Evolutionary conservation across 2,113 vertebrate genomes (phyloP).

Genomic region (Gopherus evgoodei): DNA sequence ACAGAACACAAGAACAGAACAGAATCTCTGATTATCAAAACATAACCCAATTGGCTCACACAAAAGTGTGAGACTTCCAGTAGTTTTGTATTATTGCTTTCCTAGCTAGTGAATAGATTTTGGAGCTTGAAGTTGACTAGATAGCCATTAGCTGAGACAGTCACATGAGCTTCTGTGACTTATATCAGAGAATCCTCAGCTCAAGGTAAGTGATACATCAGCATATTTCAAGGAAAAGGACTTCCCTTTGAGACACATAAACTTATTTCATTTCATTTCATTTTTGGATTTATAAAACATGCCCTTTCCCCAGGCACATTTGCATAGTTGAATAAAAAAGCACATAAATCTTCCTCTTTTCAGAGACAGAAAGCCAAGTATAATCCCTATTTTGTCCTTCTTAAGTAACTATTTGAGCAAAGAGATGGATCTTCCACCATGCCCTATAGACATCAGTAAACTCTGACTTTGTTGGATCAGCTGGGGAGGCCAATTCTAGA

Average conservation of each 20-base stretch:
- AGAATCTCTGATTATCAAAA: not conserved
- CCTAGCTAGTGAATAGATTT: not conserved
- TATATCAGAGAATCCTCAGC: not conserved
- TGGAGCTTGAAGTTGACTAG: not conserved
- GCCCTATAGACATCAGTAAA: not conserved
- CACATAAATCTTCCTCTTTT: conserved; percentile 11
- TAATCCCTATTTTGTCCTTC: not conserved
- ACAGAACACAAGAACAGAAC: not conserved
- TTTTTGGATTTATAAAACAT: not conserved
- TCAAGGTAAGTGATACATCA: not conserved
- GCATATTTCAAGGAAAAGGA: not conserved
- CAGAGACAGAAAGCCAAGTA: not conserved
- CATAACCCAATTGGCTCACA: not conserved
- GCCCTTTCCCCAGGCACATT: not conserved
- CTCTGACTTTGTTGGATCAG: not conserved
- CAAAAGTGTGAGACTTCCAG: not conserved
- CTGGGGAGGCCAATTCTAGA: not conserved
- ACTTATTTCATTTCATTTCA: conserved; percentile 8
- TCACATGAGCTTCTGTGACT: not conserved
- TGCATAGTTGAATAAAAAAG: conserved; percentile 8
- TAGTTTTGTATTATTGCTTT: not conserved
- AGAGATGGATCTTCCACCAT: not conserved
- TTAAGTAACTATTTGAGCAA: not conserved
- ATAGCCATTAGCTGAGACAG: not conserved
- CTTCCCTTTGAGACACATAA: not conserved